A percentile compares a stretch with the other conserved stretches of the same genome.
Evolutionary conservation across 1,140 invertebrate species (phyloP).

Genomic region (Chlorops oryzae): DNA sequence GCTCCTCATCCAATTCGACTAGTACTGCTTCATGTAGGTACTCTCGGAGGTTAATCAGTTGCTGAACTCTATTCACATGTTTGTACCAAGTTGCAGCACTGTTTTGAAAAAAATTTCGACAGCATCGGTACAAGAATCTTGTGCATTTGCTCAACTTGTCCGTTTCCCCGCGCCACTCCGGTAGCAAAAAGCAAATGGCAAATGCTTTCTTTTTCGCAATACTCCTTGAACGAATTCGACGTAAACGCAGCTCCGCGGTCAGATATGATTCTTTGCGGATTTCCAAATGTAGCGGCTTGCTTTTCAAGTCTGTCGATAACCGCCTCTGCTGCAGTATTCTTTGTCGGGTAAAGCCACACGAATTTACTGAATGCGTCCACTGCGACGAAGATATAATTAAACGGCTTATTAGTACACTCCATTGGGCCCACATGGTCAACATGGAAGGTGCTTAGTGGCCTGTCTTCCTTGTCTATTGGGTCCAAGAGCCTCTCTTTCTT

Average conservation of each 20-base stretch:
- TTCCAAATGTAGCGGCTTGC: slow-evolving; percentile 32
- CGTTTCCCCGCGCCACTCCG: slow-evolving; percentile 18
- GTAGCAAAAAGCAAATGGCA: slow-evolving; percentile 22
- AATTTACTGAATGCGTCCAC: slow-evolving; percentile 46
- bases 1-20: too few species aligned
- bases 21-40: too few species aligned
- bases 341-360: slow-evolving; percentile 34
- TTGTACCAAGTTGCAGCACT: background rate
- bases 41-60: too few species aligned
- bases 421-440: slow-evolving; percentile 35
- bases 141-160: slow-evolving; percentile 26
- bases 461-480: slow-evolving; percentile 28
- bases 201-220: slow-evolving; percentile 22
- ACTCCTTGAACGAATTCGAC: slow-evolving; percentile 10
- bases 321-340: slow-evolving; percentile 2
- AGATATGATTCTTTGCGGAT: slow-evolving; percentile 17
- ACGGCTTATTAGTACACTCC: background rate
- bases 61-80: background rate
- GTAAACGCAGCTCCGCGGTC: slow-evolving; percentile 18
- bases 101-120: slow-evolving; percentile 19
- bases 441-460: slow-evolving; percentile 22
- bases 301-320: slow-evolving; percentile 4
- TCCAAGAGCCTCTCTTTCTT: slow-evolving; percentile 42
- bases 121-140: slow-evolving; percentile 21
- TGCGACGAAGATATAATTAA: background rate